Evolutionary conservation across 1,140 invertebrate species (phyloP), one percentile per base, ranked within the genome.

Genomic region (Drosophila orena): DNA sequence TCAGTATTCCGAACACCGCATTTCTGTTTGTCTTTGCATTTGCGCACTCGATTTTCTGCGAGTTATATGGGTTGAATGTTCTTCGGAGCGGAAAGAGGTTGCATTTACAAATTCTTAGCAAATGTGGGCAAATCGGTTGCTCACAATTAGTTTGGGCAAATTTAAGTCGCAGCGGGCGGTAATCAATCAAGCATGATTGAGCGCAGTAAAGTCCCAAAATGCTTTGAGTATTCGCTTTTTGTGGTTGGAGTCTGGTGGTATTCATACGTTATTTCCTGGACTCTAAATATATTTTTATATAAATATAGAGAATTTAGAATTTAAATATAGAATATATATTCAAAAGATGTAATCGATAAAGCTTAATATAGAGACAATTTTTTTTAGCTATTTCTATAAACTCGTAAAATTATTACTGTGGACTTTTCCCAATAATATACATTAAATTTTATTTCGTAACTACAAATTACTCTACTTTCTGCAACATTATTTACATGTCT

Each of bases 41-140:
- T 69, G 58, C 74, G 62, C 44, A 64, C 44, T 57, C 37, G 15
- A 6, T 47, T 17, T 66, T 40, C 24, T 50, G 47, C 27, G 54
- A 46, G 30, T 30, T 37, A 27, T 27, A 59, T 46, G 40, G 56
- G 38, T 14, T 46, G 7, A 3, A 20, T 60, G 40, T 27, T 30
- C 49, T 74, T 17, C 77, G 73, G 81, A 46, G 59, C 81, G 69
- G 72, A 49, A 77, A 68, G 35, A 40, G 20, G 14, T 27, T 44
- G 64, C 1, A 40, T 74, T 35, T 60, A 22, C 8, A 40, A 57
- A 37, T 15, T 49, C 42, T 47, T 53, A 10, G 37, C 49, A 35
- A 46, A 72, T 52, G 35, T 53, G 44, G 14, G 5, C 55, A 43
- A 44, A 34, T 37, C 42, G 49, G 24, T 40, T 10, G 22, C 38